Evolutionary conservation across 1,140 invertebrate genomes (phyloP), one percentile per base, ranked within the genome.

Genomic region (Sycophila sp.): DNA sequence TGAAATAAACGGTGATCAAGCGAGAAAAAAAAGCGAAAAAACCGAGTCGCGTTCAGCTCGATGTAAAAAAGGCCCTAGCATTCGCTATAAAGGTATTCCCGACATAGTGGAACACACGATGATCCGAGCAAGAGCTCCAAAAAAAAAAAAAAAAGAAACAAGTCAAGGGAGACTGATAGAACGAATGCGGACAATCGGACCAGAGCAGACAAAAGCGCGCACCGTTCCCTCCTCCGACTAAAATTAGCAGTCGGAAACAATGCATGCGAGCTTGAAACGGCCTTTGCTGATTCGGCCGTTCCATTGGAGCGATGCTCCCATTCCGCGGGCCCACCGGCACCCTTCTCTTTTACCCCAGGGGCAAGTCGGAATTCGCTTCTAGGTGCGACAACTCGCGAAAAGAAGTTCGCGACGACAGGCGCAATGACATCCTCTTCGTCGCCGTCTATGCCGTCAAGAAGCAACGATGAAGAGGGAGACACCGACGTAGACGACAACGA

Each of bases 191-290:
- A 56, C 34, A 30, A 64, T 74, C 67, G 32, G 73, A 73, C n/a
- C n/a, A 73, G 72, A 65, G 60, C 74, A 77, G 74, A 77, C 72
- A 77, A 77, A 76, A 47, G 65, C 53, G 73, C 71, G 71, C 69
- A 69, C 60, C 65, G 66, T 62, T 19, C 34, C 75, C n/a, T n/a
- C n/a, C n/a, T n/a, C n/a, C n/a, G n/a, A n/a, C 76, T 77, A 78
- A 78, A 78, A 78, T 78, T 78, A 78, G 77, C 74, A 11, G 24
- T 40, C 11, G 67, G 73, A 62, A 77, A 78, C 77, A 78, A 78
- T 78, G 72, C 71, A 73, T 74, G 77, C n/a, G n/a, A n/a, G n/a
- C n/a, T n/a, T 73, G 75, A 15, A 15, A 17, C 5, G 15, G 40
- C 15, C n/a, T 15, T 17, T 13, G 70, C 69, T 64, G 72, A 73